A percentile compares a stretch with the other conserved stretches of the same genome.
Conservation (phyloP, 1,140 invertebrate species). For the Caerostris extrusa region DNA sequence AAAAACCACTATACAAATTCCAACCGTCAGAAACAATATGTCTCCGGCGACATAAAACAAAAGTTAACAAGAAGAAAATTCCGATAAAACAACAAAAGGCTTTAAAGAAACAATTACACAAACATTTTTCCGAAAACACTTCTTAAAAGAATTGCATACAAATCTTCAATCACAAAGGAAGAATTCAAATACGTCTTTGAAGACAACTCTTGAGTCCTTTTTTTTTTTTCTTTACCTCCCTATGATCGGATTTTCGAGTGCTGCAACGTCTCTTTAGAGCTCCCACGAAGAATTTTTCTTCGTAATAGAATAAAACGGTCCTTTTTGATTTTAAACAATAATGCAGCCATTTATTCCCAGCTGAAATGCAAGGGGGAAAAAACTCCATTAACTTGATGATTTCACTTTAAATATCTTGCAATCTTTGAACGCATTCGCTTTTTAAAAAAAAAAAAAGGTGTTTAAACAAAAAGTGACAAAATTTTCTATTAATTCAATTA, state of each 20-base stretch:
- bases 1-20: no score
- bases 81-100: neutral
- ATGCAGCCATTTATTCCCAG: neutral
- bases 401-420: slow-evolving; percentile 40
- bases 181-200: neutral
- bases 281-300: neutral
- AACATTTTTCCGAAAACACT: neutral
- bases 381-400: slow-evolving; percentile 51
- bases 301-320: neutral
- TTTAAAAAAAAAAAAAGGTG: neutral
- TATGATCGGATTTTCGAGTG: neutral
- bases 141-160: neutral
- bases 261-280: neutral
- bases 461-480: neutral
- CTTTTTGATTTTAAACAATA: neutral
- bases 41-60: no score
- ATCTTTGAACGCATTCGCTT: neutral
- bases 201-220: neutral
- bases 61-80: neutral
- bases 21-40: no score
- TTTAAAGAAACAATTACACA: neutral
- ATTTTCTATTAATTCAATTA: neutral
- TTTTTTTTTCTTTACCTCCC: neutral
- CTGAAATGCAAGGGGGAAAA: neutral
- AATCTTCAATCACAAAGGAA: neutral